phyloP scores from a whole-genome alignment of 1,140 invertebrate genomes.

The Vollenhovia emeryi region DNA sequence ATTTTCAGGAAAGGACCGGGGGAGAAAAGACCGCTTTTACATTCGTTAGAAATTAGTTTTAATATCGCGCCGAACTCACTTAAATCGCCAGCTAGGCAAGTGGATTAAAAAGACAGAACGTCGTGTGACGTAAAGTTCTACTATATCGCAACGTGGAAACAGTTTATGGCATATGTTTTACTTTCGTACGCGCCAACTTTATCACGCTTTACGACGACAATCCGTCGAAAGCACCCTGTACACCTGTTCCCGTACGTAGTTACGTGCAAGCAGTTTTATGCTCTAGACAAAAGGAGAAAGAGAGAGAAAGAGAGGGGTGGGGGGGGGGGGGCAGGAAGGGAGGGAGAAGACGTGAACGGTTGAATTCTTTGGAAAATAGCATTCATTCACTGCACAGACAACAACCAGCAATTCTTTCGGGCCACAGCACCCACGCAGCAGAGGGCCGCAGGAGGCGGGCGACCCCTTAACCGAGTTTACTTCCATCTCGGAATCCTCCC shows the following conservation, averaged over 20 bases:
- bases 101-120: constrained; percentile 8
- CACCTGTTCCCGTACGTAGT: constrained; percentile 29
- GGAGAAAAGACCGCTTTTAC: too few relatives aligned
- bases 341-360: constrained; percentile 26
- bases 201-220: constrained; percentile 49
- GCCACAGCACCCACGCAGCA: constrained; percentile 25
- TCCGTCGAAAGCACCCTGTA: constrained; percentile 20
- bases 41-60: neutral
- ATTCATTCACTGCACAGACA: constrained; percentile 46
- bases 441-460: constrained; percentile 46
- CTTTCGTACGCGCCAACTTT: constrained; percentile 23
- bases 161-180: constrained; percentile 16
- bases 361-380: constrained; percentile 43
- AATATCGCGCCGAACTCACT: neutral
- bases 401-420: constrained; percentile 54
- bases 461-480: constrained; percentile 72
- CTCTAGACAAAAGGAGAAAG: neutral
- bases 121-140: neutral
- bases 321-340: neutral
- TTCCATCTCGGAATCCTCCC: constrained; percentile 64
- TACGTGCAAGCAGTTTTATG: constrained; percentile 33
- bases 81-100: neutral
- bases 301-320: neutral
- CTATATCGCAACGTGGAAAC: constrained; percentile 24
- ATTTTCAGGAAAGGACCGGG: neutral